Percentiles rank a stretch among this genome's conserved stretches.
Conservation (phyloP, 2,888 invertebrate species). For the Spodoptera picta region DNA sequence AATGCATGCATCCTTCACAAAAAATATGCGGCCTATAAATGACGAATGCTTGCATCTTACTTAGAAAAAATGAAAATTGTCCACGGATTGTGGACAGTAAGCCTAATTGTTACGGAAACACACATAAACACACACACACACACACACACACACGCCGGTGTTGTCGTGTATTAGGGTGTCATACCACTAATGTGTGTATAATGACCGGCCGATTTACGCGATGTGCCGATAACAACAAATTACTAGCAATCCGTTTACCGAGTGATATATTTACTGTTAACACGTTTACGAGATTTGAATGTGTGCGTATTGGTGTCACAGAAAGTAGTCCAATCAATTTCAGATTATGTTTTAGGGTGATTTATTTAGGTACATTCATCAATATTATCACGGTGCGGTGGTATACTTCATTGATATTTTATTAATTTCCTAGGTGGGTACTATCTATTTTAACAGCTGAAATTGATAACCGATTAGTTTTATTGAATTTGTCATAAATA, state of each 20-base stretch:
- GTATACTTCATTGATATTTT: too few relatives aligned
- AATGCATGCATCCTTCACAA: too few relatives aligned
- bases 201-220: slow-evolving; percentile 47
- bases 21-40: too few relatives aligned
- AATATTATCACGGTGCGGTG: too few relatives aligned
- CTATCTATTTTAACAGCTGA: too few relatives aligned
- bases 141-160: slow-evolving; percentile 26
- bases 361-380: background rate
- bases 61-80: too few relatives aligned
- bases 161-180: slow-evolving; percentile 31
- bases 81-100: too few relatives aligned
- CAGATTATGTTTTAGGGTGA: background rate
- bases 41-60: too few relatives aligned
- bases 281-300: slow-evolving; percentile 21
- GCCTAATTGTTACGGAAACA: slow-evolving; percentile 35
- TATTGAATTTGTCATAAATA: too few relatives aligned
- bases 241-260: slow-evolving; percentile 53
- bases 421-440: too few relatives aligned
- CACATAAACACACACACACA: slow-evolving; percentile 8
- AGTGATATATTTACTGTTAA: slow-evolving; percentile 45
- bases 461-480: too few relatives aligned
- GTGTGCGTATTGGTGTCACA: background rate
- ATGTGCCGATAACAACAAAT: slow-evolving; percentile 51
- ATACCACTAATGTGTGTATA: slow-evolving; percentile 57
- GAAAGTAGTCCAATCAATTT: background rate